Evolutionary conservation across 2,113 vertebrate species (phyloP).

Genomic region (Meleagris gallopavo): DNA sequence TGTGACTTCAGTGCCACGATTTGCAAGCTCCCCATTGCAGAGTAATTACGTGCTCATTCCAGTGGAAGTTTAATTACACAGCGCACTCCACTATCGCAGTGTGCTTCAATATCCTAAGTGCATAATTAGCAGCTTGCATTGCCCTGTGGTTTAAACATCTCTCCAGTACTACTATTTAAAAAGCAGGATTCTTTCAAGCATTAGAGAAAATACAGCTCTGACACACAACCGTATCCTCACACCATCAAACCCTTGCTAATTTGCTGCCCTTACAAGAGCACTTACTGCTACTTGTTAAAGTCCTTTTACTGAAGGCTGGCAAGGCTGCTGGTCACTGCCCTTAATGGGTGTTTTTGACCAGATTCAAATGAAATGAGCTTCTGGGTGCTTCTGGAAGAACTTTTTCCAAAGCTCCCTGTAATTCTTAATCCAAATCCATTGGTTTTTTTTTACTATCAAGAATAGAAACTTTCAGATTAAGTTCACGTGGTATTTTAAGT

Average conservation of each 20-base stretch:
- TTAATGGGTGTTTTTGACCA: neutral
- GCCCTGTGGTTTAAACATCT: slow-evolving; percentile 45
- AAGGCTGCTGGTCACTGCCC: neutral
- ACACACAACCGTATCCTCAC: neutral
- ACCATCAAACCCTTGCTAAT: neutral
- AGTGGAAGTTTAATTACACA: slow-evolving; percentile 53
- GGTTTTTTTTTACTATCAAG: neutral
- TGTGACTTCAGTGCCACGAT: neutral
- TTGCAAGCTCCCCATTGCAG: neutral
- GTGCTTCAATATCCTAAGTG: slow-evolving; percentile 32
- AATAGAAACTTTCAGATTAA: neutral
- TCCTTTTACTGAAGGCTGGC: neutral
- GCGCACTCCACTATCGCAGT: neutral
- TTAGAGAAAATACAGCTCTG: neutral
- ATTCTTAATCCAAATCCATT: neutral
- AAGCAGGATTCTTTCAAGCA: neutral
- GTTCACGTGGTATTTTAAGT: neutral
- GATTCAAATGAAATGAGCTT: neutral
- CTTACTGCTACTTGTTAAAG: neutral
- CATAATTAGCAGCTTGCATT: slow-evolving; percentile 17
- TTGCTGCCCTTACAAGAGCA: neutral
- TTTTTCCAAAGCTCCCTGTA: neutral
- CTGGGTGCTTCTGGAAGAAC: neutral
- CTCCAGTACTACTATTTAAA: neutral
- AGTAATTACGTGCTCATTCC: slow-evolving; percentile 14